Evolutionary conservation across 2,113 vertebrate species (phyloP).

Genomic region (Calyptommatus sinebrachiatus): DNA sequence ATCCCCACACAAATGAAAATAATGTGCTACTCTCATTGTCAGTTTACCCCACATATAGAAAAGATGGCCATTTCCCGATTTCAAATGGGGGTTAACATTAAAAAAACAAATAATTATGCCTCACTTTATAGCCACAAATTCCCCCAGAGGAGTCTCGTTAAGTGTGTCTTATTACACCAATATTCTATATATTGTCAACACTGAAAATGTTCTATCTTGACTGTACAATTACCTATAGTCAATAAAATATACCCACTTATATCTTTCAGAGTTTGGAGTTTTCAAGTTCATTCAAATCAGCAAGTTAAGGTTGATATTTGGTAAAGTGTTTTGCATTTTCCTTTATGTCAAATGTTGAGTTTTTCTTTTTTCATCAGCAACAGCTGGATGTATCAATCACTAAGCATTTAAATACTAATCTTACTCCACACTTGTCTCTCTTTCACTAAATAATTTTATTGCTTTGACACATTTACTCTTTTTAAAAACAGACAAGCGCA

Average conservation of each 20-base stretch:
- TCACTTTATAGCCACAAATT: no score
- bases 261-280: not conserved
- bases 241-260: not conserved
- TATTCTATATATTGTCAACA: not conserved
- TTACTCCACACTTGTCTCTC: not conserved
- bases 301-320: no score
- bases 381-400: conserved; percentile 30
- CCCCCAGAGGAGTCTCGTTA: no score
- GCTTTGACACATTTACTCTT: conserved; percentile 8
- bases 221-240: not conserved
- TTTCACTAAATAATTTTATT: conserved; percentile 28
- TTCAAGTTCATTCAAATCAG: not conserved
- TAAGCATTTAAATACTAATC: conserved; percentile 37
- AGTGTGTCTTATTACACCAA: no score
- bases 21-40: no score
- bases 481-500: conserved; percentile 33
- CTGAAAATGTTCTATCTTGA: not conserved
- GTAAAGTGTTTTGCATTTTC: conserved; percentile 1
- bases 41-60: no score
- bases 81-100: no score
- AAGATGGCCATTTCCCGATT: no score
- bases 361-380: conserved; percentile 30
- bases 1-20: no score
- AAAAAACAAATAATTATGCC: no score
- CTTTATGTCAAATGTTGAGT: not conserved